Percentiles rank a stretch among this genome's conserved stretches.
These are phyloP conservation scores for Eristalis intricaria DNA, from an alignment of 2,888 invertebrate species.

Conservation along the genomic window DNA sequence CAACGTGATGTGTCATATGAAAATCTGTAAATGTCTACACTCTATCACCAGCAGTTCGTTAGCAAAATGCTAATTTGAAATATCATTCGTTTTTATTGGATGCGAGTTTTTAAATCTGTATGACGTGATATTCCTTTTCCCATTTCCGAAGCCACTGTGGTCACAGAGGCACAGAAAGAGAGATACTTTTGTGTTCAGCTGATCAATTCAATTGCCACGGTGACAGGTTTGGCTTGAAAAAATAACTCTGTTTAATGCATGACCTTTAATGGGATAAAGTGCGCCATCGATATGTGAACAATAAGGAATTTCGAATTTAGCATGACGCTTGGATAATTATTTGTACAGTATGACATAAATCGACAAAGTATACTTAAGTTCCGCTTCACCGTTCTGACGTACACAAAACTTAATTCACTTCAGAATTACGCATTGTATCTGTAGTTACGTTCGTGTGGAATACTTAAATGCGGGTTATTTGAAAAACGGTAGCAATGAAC, in stretches of 20 bases:
- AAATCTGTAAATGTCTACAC: not conserved
- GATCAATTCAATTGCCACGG: conserved; percentile 3
- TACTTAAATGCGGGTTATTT: not conserved
- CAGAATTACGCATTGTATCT: not conserved
- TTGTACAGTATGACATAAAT: conserved; percentile 4
- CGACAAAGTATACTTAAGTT: not conserved
- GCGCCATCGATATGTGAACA: not conserved
- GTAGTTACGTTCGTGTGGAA: not conserved
- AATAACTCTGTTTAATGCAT: not conserved
- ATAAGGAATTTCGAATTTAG: not conserved
- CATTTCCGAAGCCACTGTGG: not conserved
- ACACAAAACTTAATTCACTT: not conserved
- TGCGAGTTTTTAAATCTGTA: not conserved
- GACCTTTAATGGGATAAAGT: conserved; percentile 20
- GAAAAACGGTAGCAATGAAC: conserved; percentile 1
- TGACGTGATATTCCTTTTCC: not conserved
- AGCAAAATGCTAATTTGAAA: conserved; percentile 21
- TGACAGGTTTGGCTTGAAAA: conserved; percentile 13
- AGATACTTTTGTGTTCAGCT: not conserved
- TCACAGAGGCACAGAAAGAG: not conserved
- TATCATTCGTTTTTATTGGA: not conserved
- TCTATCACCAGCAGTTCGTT: conserved; percentile 8
- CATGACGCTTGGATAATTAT: conserved; percentile 4
- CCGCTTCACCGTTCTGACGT: not conserved
- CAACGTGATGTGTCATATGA: conserved; percentile 4